phyloP scores from a whole-genome alignment of 2,797 vertebrate species.

The Pampus argenteus region DNA sequence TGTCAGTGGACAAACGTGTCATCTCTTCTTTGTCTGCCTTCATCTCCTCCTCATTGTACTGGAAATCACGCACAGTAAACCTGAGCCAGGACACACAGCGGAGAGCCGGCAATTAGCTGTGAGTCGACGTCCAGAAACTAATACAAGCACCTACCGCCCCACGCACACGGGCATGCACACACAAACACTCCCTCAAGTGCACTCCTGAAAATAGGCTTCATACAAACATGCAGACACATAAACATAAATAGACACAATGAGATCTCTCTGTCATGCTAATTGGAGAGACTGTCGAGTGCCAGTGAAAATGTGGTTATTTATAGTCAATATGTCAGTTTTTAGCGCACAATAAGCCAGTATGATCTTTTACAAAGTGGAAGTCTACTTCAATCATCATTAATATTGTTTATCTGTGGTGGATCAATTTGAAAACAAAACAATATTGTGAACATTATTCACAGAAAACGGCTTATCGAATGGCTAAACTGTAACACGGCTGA shows the following conservation, averaged over 20 bases:
- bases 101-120: conserved; percentile 35
- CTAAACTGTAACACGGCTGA: not conserved
- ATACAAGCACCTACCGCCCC: not conserved
- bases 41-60: conserved; percentile 99
- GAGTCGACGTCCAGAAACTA: conserved; percentile 2
- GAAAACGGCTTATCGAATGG: conserved; percentile 2
- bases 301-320: conserved; percentile 15
- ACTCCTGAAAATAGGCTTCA: conserved; percentile 23
- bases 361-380: conserved; percentile 7
- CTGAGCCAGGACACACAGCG: conserved; percentile 76
- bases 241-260: conserved; percentile 16
- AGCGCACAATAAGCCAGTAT: conserved; percentile 3
- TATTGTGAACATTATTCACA: not conserved
- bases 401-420: not conserved
- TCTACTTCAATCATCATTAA: conserved; percentile 26
- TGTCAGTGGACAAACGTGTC: conserved; percentile 97
- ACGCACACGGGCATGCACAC: conserved; percentile 9
- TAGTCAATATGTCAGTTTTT: conserved; percentile 18
- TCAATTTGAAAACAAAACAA: not conserved
- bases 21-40: conserved; percentile 99
- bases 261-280: conserved; percentile 34
- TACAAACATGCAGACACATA: not conserved
- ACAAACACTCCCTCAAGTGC: conserved; percentile 1
- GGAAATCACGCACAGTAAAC: conserved; percentile 97
- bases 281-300: conserved; percentile 36